These are phyloP conservation scores for Fopius arisanus DNA, from an alignment of 1,140 invertebrate species.

Conservation along the genomic window DNA sequence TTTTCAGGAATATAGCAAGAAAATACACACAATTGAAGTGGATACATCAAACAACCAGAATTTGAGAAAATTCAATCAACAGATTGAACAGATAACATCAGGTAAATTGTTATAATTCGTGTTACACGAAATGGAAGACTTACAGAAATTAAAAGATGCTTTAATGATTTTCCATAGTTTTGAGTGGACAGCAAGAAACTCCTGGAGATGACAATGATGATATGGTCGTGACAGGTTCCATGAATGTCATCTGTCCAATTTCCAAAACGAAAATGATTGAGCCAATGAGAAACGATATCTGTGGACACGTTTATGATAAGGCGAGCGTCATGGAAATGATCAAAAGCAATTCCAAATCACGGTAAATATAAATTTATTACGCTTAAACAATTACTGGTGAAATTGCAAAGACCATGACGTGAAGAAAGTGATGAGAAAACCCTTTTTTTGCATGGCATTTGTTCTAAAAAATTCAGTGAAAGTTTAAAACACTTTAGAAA, in stretches of 20 bases:
- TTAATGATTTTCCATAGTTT: background rate
- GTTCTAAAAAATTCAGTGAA: no score
- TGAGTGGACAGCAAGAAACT: background rate
- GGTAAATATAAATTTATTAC: slow-evolving; percentile 41
- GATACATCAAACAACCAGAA: background rate
- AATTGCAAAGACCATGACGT: no score
- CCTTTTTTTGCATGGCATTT: no score
- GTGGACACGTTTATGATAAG: slow-evolving; percentile 68
- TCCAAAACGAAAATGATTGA: slow-evolving; percentile 64
- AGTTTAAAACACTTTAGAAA: no score
- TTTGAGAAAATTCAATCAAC: background rate
- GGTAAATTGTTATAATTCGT: background rate
- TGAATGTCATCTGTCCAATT: slow-evolving; percentile 66
- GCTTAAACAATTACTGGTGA: no score
- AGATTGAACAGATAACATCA: background rate
- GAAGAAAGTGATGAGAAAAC: no score
- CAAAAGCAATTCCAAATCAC: slow-evolving; percentile 52
- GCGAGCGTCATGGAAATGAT: slow-evolving; percentile 59
- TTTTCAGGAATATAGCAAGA: background rate
- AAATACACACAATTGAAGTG: background rate
- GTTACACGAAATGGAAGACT: background rate
- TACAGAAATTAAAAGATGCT: no score
- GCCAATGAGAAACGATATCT: slow-evolving; percentile 66
- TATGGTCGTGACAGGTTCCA: slow-evolving; percentile 38
- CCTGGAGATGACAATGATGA: slow-evolving; percentile 42